Evolutionary conservation across 2,113 vertebrate genomes (phyloP).

Genomic region (Helogale parvula): DNA sequence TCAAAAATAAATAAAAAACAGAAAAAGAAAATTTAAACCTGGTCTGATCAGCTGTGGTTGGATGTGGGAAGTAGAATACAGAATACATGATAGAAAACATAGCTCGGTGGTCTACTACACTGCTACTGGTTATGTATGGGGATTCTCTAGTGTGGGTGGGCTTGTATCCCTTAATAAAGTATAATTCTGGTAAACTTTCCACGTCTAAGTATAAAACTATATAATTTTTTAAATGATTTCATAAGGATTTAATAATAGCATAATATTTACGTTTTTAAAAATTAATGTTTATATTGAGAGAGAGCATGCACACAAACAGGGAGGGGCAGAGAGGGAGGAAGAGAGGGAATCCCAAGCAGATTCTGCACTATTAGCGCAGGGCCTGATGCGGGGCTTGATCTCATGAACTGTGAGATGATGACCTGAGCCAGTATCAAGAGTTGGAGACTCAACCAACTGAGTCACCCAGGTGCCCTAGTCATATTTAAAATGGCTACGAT

Average conservation of each 20-base stretch:
- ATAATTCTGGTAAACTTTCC: background rate
- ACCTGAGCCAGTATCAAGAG: too few species aligned
- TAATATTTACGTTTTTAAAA: too few species aligned
- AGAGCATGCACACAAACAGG: too few species aligned
- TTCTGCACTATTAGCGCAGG: too few species aligned
- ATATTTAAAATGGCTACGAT: background rate
- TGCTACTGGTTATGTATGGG: background rate
- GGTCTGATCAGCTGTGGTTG: background rate
- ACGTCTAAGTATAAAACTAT: background rate
- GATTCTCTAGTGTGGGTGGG: background rate
- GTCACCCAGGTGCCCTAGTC: too few species aligned
- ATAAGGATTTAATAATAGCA: background rate
- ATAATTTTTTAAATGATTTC: background rate
- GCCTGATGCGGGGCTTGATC: too few species aligned
- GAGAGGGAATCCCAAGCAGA: too few species aligned
- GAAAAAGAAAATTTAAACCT: background rate
- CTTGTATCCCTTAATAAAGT: background rate
- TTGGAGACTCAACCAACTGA: too few species aligned
- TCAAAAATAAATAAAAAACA: too few species aligned
- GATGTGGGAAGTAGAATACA: background rate
- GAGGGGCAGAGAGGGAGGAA: too few species aligned
- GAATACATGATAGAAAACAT: background rate
- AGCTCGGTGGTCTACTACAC: background rate
- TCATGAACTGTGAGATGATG: too few species aligned
- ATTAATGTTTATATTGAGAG: too few species aligned